Evolutionary conservation across 2,888 invertebrate genomes (phyloP), one percentile per base, ranked within the genome.

Genomic region (Thymelicus lineola): DNA sequence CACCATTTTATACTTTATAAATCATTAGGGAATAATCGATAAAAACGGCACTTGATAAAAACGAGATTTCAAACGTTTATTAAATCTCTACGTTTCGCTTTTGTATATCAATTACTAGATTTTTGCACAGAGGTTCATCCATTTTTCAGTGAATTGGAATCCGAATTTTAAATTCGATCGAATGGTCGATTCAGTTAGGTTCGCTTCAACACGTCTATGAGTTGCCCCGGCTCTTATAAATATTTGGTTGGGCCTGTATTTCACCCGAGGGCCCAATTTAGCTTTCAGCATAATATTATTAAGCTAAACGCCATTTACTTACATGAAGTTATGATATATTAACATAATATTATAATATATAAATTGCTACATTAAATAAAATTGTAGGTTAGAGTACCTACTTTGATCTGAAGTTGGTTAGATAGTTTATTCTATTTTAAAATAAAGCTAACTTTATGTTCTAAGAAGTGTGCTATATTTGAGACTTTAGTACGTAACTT

Each of bases 31-130:
- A 17, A 50, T 17, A 10, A 17, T 17, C 20, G 9, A 20, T 14
- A 20, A 17, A 50, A 17, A 50, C 17, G 0, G 17, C 50, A 50
- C 53, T 20, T 12, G 5, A 20, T 10, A 53, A 53, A 53, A 20
- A 10, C 20, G 20, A 28, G 53, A 12, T 53, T 53, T 53, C 10
- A 20, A 53, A 12, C 53, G 53, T 53, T 53, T 53, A 53, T 28
- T 53, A 53, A 53, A 53, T 20, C 20, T 17, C 15, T 15, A 15
- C 20, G 10, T 53, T n/a, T 12, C 20, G 20, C 53, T 20, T 53
- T 53, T 53, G 53, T 53, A 53, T 53, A 53, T 53, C 20, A 53
- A 53, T 53, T 20, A 53, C 20, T 53, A 53, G 53, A 17, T 53
- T 53, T 53, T 53, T 20, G 38, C 53, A 53, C 20, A 10, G 53